A percentile compares a stretch with the other conserved stretches of the same genome.
Conservation (phyloP, 2,113 vertebrate genomes). For the Heterochromis multidens region DNA sequence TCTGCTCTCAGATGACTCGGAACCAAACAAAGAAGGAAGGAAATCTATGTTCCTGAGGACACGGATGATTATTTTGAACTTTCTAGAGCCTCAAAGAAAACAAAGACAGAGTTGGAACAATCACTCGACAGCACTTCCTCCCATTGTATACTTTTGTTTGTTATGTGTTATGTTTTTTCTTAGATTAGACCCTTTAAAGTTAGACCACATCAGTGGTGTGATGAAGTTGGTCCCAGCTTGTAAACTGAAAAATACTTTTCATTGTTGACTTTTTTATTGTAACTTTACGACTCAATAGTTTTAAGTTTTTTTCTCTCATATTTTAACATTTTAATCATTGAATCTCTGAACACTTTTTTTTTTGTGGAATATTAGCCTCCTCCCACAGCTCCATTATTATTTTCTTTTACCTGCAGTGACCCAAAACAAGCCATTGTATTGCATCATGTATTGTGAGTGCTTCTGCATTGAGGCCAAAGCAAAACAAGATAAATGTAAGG, state of each 20-base stretch:
- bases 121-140: background rate
- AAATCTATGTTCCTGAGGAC: background rate
- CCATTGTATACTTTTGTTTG: background rate
- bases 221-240: background rate
- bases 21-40: background rate
- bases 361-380: background rate
- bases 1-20: background rate
- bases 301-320: background rate
- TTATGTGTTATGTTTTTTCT: too few species aligned
- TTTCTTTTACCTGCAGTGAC: background rate
- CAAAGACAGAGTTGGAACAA: background rate
- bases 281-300: background rate
- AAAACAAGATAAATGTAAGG: background rate
- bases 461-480: background rate
- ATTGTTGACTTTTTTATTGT: background rate
- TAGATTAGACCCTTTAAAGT: background rate
- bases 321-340: background rate
- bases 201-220: background rate
- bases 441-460: fast-evolving
- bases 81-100: background rate
- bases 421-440: background rate
- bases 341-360: background rate
- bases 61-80: background rate
- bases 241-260: too few species aligned
- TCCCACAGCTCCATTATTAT: background rate